A percentile compares a stretch with the other conserved stretches of the same genome.
Conservation (phyloP, 2,113 vertebrate genomes). For the Rhinopomastus cyanomelas region DNA sequence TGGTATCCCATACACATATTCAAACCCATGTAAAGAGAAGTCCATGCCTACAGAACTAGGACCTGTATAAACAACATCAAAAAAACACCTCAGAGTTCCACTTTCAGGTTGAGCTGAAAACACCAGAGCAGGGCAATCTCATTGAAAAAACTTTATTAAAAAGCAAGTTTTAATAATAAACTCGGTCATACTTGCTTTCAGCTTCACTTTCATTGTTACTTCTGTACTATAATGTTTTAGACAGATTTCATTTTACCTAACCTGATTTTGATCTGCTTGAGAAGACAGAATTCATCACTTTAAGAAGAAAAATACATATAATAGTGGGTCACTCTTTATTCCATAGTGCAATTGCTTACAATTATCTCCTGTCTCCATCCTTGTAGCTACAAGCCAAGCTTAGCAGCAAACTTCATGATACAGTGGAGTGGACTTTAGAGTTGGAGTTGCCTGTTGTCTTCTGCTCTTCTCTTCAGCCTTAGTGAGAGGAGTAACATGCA, state of each 20-base stretch:
- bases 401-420: background rate
- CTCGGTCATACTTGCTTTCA: background rate
- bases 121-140: background rate
- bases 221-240: background rate
- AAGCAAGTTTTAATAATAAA: background rate
- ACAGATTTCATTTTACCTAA: background rate
- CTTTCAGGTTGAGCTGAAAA: background rate
- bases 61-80: slow-evolving; percentile 72
- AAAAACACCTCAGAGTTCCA: background rate
- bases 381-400: background rate
- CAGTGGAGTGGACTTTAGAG: background rate
- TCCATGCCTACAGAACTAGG: slow-evolving; percentile 89
- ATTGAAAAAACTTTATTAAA: background rate
- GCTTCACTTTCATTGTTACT: background rate
- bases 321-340: background rate
- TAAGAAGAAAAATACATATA: background rate
- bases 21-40: slow-evolving; percentile 87
- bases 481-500: background rate
- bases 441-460: background rate
- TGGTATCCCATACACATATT: slow-evolving; percentile 89
- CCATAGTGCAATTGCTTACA: background rate
- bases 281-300: background rate
- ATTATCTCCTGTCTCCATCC: background rate
- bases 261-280: background rate
- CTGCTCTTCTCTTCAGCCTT: background rate